These are phyloP conservation scores for Marcusenius ussheri DNA, from an alignment of 2,113 vertebrate species.

Conservation along the genomic window DNA sequence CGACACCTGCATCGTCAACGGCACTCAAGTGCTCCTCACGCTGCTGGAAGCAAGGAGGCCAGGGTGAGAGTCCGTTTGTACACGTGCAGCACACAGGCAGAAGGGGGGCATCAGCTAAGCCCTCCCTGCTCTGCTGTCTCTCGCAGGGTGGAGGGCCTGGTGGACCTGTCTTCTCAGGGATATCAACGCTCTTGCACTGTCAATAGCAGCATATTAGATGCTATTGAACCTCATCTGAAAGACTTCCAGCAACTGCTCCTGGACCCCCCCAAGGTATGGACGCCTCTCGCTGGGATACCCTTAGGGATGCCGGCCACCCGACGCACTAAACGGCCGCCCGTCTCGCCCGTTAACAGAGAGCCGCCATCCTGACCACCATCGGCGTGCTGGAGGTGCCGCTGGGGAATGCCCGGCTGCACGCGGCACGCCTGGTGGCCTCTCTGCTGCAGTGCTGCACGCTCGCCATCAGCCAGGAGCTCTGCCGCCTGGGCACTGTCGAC, in stretches of 20 bases:
- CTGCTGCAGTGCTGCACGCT: slow-evolving; percentile 79
- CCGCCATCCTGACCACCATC: slow-evolving; percentile 86
- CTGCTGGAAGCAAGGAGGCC: slow-evolving; percentile 82
- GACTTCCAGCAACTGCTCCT: slow-evolving; percentile 94
- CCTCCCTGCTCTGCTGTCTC: background rate
- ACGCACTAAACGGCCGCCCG: background rate
- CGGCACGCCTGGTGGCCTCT: slow-evolving; percentile 81
- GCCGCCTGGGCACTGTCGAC: slow-evolving; percentile 80
- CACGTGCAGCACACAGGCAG: background rate
- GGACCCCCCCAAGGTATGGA: slow-evolving; percentile 80
- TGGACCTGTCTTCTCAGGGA: slow-evolving; percentile 94
- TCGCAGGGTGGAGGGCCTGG: slow-evolving; percentile 81
- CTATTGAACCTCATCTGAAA: slow-evolving; percentile 85
- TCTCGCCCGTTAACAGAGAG: slow-evolving; percentile 57
- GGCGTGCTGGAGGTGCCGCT: slow-evolving; percentile 88
- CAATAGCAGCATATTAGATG: slow-evolving; percentile 78
- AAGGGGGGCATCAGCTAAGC: background rate
- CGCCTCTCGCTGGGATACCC: too few species aligned
- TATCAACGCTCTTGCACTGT: slow-evolving; percentile 81
- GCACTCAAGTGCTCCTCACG: slow-evolving; percentile 86
- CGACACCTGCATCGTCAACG: slow-evolving; percentile 82
- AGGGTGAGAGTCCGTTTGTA: slow-evolving; percentile 63
- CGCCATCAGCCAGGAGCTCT: slow-evolving; percentile 85
- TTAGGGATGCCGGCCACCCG: background rate
- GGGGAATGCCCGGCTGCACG: slow-evolving; percentile 85